Conservation (phyloP, 2,113 vertebrate species). For the Noctilio leporinus region DNA sequence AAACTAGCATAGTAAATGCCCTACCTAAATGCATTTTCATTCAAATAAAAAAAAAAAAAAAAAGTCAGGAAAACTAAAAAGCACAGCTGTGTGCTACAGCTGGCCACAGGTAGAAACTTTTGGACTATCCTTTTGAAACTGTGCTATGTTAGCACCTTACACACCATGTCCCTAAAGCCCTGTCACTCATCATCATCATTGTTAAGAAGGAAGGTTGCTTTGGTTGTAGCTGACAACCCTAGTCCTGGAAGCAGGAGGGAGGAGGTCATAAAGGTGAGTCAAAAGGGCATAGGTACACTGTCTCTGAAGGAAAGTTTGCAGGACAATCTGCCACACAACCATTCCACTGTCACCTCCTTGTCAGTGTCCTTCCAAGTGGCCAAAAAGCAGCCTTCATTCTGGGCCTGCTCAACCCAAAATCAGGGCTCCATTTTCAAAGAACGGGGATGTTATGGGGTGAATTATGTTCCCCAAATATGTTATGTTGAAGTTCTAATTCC, state of each 20-base stretch:
- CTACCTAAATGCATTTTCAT: neutral
- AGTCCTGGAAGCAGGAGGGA: neutral
- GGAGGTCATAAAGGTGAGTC: neutral
- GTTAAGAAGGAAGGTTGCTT: neutral
- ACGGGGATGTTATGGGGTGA: neutral
- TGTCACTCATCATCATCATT: neutral
- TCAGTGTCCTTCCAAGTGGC: neutral
- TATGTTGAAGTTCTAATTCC: neutral
- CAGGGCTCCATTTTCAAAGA: neutral
- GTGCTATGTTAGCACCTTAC: neutral
- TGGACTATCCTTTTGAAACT: neutral
- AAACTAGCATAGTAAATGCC: neutral
- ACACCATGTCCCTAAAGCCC: neutral
- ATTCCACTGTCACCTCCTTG: neutral
- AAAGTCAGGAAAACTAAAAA: too few relatives aligned
- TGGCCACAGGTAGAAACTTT: neutral
- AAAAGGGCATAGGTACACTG: neutral
- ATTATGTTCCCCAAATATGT: neutral
- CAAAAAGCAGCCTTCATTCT: neutral
- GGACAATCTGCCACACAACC: neutral
- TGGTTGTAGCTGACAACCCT: neutral
- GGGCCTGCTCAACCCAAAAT: neutral
- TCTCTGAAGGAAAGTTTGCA: neutral
- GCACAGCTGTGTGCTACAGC: neutral
- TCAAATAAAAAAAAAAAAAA: neutral